Evolutionary conservation across 2,888 invertebrate species (phyloP).

Genomic region (Drosophila mimica): DNA sequence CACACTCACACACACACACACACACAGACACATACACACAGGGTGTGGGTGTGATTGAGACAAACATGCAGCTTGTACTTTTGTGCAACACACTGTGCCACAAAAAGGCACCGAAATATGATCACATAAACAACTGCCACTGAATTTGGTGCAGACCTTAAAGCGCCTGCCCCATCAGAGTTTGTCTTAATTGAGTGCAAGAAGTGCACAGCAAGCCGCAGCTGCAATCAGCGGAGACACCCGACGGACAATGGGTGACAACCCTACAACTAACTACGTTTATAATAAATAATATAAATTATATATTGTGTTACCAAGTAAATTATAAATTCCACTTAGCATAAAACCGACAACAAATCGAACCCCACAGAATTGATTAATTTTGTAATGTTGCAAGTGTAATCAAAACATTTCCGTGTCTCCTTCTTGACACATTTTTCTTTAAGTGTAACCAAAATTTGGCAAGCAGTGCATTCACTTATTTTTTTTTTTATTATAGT

Average conservation of each 20-base stretch:
- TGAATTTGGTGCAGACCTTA: slow-evolving; percentile 23
- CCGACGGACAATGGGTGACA: slow-evolving; percentile 29
- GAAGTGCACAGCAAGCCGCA: slow-evolving; percentile 35
- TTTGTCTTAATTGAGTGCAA: slow-evolving; percentile 50
- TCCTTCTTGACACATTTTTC: not conserved
- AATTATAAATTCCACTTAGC: not conserved
- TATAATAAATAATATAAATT: no score
- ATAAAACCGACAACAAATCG: not conserved
- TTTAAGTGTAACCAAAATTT: not conserved
- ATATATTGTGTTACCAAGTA: not conserved
- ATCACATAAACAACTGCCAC: slow-evolving; percentile 42
- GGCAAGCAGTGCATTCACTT: not conserved
- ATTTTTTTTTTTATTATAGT: not conserved
- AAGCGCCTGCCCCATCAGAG: not conserved
- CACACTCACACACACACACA: not conserved
- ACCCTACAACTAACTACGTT: no score
- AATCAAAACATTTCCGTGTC: not conserved
- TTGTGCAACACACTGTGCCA: slow-evolving; percentile 29
- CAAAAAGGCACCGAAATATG: slow-evolving; percentile 26
- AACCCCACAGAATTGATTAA: not conserved
- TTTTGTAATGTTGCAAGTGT: not conserved
- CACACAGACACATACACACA: not conserved
- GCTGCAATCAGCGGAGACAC: slow-evolving; percentile 4
- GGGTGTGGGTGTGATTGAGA: not conserved
- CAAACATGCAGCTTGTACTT: slow-evolving; percentile 53